Evolutionary conservation across 2,113 vertebrate genomes (phyloP), one percentile per base, ranked within the genome.

Genomic region (Leptocoma aspasia): DNA sequence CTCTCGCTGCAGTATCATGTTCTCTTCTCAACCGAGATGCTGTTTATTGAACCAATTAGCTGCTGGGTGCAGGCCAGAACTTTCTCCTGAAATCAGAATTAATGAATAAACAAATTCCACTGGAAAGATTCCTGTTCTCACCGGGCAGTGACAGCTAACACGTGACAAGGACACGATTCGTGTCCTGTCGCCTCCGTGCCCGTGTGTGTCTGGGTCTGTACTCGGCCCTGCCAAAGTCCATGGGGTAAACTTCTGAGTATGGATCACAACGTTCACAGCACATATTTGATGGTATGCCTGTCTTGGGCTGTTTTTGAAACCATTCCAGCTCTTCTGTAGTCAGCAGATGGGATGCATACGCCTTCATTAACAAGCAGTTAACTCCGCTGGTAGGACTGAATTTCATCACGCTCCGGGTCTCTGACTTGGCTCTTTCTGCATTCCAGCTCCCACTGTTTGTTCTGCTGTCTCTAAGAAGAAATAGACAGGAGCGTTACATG

Each of bases 41-140:
- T 93, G 68, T 93, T 95, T 96, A 93, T 93, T 97, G 95, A 97
- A 93, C 88, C 82, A 95, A 86, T 96, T 96, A 97, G 86, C 82
- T 89, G 79, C 81, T 97, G 95, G 89, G 86, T 39, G 53, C 53
- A 47, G 88, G 94, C 93, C 95, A 95, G 94, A 95, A 94, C 93
- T 96, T 96, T 96, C 94, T 93, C 92, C 76, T 78, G 95, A 89
- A 96, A 95, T 95, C 76, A 72, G 88, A 92, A 95, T 78, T 93
- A 92, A 92, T 95, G 93, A 95, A 92, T 82, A 92, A 95, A 91
- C 89, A 89, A 53, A 92, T 95, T 37, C 37, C 28, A 11, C 35
- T 60, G 90, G 85, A 37, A 80, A 35, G 93, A 31, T 81, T 91
- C 45, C 35, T 82, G 3, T 82, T 92, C 60, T 83, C 80, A 33